These are phyloP conservation scores for Chrysotoxum bicinctum DNA, from an alignment of 2,888 invertebrate species.

Conservation along the genomic window DNA sequence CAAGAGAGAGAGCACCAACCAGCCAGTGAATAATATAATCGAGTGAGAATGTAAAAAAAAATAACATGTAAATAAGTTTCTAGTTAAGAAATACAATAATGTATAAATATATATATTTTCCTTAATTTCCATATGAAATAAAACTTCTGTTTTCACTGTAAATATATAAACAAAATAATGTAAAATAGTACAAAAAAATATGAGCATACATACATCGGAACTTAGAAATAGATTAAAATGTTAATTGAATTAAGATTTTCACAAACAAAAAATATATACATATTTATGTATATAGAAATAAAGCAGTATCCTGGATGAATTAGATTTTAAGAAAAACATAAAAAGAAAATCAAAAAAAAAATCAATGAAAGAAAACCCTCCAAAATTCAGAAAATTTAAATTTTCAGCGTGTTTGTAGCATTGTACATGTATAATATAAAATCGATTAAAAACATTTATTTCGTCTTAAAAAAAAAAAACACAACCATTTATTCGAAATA, in stretches of 20 bases:
- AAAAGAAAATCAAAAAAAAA: slow-evolving; percentile 11
- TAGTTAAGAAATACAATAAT: slow-evolving; percentile 46
- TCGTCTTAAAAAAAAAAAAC: not conserved
- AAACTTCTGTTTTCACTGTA: slow-evolving; percentile 50
- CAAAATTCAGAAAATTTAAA: slow-evolving; percentile 32
- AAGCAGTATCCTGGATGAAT: slow-evolving; percentile 21
- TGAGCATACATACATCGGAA: slow-evolving; percentile 64
- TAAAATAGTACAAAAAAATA: slow-evolving; percentile 69
- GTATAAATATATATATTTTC: slow-evolving; percentile 38
- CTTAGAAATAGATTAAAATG: slow-evolving; percentile 36
- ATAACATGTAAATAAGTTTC: slow-evolving; percentile 50
- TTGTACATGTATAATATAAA: not conserved
- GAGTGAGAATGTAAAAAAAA: slow-evolving; percentile 43
- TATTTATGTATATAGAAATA: not conserved
- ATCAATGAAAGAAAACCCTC: slow-evolving; percentile 64
- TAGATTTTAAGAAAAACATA: slow-evolving; percentile 39
- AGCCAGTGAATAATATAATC: slow-evolving; percentile 34
- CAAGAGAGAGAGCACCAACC: slow-evolving; percentile 32
- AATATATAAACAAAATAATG: slow-evolving; percentile 63
- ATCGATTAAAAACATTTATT: not conserved
- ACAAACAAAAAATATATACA: slow-evolving; percentile 13
- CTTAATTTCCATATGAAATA: slow-evolving; percentile 42
- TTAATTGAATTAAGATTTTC: slow-evolving; percentile 40
- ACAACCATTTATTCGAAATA: not conserved
- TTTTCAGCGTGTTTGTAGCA: not conserved